Conservation (phyloP, 30 jellyfish, hydroid and myxozoan species). For the Hydractinia echinata region DNA sequence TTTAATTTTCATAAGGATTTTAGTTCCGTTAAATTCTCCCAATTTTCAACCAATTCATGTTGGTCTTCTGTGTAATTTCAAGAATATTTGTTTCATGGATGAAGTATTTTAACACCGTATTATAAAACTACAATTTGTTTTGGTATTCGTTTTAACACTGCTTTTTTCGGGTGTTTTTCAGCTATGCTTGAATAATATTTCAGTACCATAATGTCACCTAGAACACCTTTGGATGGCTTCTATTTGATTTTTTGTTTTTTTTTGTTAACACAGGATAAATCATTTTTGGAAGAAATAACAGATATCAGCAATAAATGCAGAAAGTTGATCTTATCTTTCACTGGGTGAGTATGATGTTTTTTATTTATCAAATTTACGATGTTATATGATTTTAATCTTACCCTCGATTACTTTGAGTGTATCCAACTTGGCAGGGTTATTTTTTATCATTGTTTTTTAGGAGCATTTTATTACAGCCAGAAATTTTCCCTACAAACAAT, state of each 20-base stretch:
- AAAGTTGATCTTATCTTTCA: conserved; percentile 55
- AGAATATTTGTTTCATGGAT: no score
- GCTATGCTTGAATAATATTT: no score
- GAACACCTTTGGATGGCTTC: no score
- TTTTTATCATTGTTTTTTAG: conserved; percentile 26
- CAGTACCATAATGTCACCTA: no score
- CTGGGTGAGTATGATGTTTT: conserved; percentile 57
- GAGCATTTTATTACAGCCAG: conserved; percentile 89
- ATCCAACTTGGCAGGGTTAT: background rate
- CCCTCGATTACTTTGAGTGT: background rate
- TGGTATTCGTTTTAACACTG: no score
- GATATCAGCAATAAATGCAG: conserved; percentile 32
- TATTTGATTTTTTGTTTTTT: background rate
- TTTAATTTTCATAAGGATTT: no score
- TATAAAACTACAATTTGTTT: no score
- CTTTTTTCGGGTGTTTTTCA: no score
- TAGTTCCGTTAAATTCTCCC: no score
- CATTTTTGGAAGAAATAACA: conserved; percentile 34
- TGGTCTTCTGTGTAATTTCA: no score
- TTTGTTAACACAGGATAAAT: conserved; percentile 50
- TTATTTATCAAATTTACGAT: background rate
- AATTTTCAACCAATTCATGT: no score
- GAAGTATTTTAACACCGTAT: no score
- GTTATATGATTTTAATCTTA: background rate
- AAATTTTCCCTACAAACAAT: conserved; percentile 63